Evolutionary conservation across 2,888 invertebrate species (phyloP), one percentile per base, ranked within the genome.

Genomic region (Terebella lapidaria): DNA sequence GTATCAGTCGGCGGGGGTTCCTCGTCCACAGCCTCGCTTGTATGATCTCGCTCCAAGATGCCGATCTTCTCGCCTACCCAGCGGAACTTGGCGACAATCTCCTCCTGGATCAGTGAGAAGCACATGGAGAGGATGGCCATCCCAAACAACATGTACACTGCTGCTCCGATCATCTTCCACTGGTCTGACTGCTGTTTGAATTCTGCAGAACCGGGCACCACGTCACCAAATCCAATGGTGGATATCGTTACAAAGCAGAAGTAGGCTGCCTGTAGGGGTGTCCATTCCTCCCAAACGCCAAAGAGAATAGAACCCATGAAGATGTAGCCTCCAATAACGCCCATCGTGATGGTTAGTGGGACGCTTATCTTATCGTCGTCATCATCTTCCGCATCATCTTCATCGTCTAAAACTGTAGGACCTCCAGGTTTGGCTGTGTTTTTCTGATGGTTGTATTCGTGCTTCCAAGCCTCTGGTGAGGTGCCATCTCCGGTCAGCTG

Each of bases 241-340:
- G 74, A 71, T 54, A 81, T 73, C 5, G 81, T 80, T 59, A 80
- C 77, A 66, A 79, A 80, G 68, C 79, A 80, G 71, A 80, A 81
- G 67, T 81, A 81, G 24, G 77, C 73, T 2, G 78, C 73, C 61
- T 78, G 58, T 29, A 66, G 51, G 20, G 65, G 52, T 46, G 74
- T 72, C 79, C 78, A 80, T 2, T 72, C 71, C 64, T 81, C 81
- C 77, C 79, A 80, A 29, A 74, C 69, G 3, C 74, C 74, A 65
- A 81, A 81, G 47, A 81, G 69, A 26, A 78, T 67, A 3, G 78
- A 74, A 3, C 81, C 81, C 51, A 74, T 72, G 61, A 78, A 72
- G 54, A 81, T 75, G 68, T 79, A 80, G 28, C 74, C 74, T n/a
- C 74, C 74, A 46, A 80, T 74, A 4, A 81, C 72, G 2, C 74